Base-by-base conservation (phyloP, 1,140 invertebrate species). In the Parasteatoda tepidariorum region DNA sequence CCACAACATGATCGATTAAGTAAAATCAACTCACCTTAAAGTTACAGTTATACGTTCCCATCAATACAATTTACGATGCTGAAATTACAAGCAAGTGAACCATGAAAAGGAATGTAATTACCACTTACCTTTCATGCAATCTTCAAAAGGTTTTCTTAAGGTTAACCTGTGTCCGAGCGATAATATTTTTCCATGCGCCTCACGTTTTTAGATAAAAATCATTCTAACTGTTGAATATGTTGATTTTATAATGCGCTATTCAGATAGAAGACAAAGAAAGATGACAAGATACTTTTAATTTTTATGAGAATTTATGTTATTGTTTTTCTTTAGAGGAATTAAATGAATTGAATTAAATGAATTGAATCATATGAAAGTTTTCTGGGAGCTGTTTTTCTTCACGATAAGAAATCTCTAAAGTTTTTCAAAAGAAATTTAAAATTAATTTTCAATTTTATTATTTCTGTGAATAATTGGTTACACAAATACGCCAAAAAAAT, bases 31-130 rank as follows among this genome's bases (percentile, higher is more conserved):
- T 73, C 57, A 73, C 70, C 70, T 73, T 31, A 31, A 30, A 57
- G 41, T 18, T 57, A 73, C 70, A 73, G 70, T 73, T 73, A 73
- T 28, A 55, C 28, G 28, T 24, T 59, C 30, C 55, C 70, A 73
- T 33, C 70, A n/a, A 26, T n/a, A 31, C 24, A 78, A 66, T 30
- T 66, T 31, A 28, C 9, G 54, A 30, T 4, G 28, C 4, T 18
- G 26, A 78, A 78, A 48, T 78, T 31, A 34, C 15, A 66, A 30
- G 11, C 41, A 64, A 76, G 73, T 76, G 74, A 78, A 66, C 74
- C 74, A 66, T 78, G 74, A 78, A 57, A 78, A 75, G 54, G 71
- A 74, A 66, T 78, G 34, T 78, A 78, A 78, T 78, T 78, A 78
- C 74, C 22, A 66, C 74, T 78, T 66, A 78, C 61, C 28, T 66